Evolutionary conservation across 2,113 vertebrate species (phyloP).

Genomic region (Apaloderma vittatum): DNA sequence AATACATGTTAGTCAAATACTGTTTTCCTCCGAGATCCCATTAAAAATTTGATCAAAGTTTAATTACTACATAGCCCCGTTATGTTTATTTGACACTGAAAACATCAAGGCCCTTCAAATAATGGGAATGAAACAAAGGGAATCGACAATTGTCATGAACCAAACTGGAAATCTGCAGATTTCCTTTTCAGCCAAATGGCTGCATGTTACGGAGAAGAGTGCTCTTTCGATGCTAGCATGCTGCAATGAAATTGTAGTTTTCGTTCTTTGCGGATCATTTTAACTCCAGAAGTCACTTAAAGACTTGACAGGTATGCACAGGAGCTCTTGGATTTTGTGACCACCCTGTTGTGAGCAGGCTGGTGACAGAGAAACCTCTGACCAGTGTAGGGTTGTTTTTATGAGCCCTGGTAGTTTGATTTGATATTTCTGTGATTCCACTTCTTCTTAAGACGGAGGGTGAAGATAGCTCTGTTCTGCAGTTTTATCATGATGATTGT

Average conservation of each 20-base stretch:
- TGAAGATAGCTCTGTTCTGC: neutral
- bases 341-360: neutral
- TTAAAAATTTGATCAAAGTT: slow-evolving; percentile 65
- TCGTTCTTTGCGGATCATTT: neutral
- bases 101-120: slow-evolving; percentile 26
- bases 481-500: neutral
- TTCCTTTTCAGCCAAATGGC: neutral
- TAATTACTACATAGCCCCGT: slow-evolving; percentile 24
- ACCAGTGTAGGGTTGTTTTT: neutral
- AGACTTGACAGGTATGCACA: neutral
- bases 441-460: neutral
- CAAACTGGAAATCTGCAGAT: neutral
- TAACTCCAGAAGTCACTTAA: neutral
- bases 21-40: slow-evolving; percentile 64
- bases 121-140: slow-evolving; percentile 11
- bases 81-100: slow-evolving; percentile 32
- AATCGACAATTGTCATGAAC: neutral
- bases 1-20: slow-evolving; percentile 44
- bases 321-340: neutral
- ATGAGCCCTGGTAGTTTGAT: neutral
- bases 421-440: neutral
- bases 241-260: neutral
- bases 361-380: neutral
- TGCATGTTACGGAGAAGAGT: neutral
- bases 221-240: neutral